phyloP scores from a whole-genome alignment of 2,797 vertebrate species.

The Diplodus sargus region DNA sequence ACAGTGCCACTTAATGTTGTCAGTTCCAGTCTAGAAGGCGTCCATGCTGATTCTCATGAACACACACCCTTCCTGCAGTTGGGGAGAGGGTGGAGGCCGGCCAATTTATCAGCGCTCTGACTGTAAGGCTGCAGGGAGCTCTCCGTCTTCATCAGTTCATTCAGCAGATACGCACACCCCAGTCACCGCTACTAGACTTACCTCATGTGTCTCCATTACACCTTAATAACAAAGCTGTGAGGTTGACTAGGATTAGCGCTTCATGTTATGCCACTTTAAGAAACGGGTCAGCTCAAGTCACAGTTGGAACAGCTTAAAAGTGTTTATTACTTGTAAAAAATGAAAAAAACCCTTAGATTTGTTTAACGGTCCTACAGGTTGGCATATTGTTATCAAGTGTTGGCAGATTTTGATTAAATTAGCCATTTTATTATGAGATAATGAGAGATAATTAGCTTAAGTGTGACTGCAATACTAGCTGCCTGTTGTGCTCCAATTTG shows the following conservation, averaged over 20 bases:
- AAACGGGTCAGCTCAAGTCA: slow-evolving; percentile 27
- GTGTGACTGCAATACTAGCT: slow-evolving; percentile 12
- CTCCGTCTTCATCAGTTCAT: slow-evolving; percentile 78
- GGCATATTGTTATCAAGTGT: not conserved
- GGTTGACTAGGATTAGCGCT: slow-evolving; percentile 37
- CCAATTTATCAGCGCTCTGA: slow-evolving; percentile 69
- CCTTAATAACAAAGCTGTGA: slow-evolving; percentile 62
- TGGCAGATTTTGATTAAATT: slow-evolving; percentile 6
- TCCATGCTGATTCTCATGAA: slow-evolving; percentile 56
- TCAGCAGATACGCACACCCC: slow-evolving; percentile 72
- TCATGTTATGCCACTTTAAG: slow-evolving; percentile 28
- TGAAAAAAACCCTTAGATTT: not conserved
- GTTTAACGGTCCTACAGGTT: not conserved
- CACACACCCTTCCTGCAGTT: slow-evolving; percentile 49
- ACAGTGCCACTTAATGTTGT: slow-evolving; percentile 65
- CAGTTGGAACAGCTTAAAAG: slow-evolving; percentile 48
- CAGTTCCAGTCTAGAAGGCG: slow-evolving; percentile 62
- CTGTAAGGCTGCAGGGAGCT: slow-evolving; percentile 73
- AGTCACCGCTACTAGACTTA: slow-evolving; percentile 62
- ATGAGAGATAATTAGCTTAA: slow-evolving; percentile 23
- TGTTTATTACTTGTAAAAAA: slow-evolving; percentile 28
- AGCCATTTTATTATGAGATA: slow-evolving; percentile 29
- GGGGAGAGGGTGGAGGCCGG: slow-evolving; percentile 54
- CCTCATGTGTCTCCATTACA: slow-evolving; percentile 77
- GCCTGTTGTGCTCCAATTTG: not conserved